Evolutionary conservation across 2,888 invertebrate species (phyloP).

Genomic region (Melanostoma scalare): DNA sequence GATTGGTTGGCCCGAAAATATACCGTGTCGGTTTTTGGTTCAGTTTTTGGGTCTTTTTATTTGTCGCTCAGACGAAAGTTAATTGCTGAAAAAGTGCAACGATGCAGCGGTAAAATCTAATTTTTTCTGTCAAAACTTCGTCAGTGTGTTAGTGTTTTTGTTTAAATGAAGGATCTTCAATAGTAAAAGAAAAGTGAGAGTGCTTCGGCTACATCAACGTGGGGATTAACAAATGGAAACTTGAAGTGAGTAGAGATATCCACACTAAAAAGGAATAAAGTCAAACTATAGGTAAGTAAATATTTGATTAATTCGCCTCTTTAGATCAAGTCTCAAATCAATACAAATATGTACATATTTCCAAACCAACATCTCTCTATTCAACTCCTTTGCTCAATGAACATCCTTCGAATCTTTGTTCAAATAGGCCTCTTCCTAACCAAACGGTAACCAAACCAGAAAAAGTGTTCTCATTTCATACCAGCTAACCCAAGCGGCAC

Average conservation of each 20-base stretch:
- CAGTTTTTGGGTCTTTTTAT: neutral
- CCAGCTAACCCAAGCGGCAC: slow-evolving; percentile 50
- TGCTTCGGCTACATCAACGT: slow-evolving; percentile 11
- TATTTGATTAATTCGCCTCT: too few species aligned
- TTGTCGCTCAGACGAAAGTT: neutral
- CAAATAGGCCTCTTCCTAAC: slow-evolving; percentile 11
- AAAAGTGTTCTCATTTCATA: neutral
- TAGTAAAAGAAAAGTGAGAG: slow-evolving; percentile 15
- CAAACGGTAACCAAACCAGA: neutral
- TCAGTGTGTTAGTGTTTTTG: neutral
- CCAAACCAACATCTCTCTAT: too few species aligned
- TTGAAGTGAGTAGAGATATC: slow-evolving; percentile 36
- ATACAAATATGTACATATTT: too few species aligned
- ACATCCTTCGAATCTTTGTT: slow-evolving; percentile 13
- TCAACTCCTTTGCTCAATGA: too few species aligned
- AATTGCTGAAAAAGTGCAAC: slow-evolving; percentile 17
- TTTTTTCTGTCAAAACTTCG: slow-evolving; percentile 6
- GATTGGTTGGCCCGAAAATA: slow-evolving; percentile 17
- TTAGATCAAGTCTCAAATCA: too few species aligned
- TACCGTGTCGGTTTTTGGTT: neutral
- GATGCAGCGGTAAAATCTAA: neutral
- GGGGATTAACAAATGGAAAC: slow-evolving; percentile 30
- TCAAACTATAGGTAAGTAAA: too few species aligned
- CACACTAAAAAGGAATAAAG: slow-evolving; percentile 58
- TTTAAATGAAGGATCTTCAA: neutral